Conservation (phyloP, 2,888 invertebrate genomes). For the Schizaphis graminum region DNA sequence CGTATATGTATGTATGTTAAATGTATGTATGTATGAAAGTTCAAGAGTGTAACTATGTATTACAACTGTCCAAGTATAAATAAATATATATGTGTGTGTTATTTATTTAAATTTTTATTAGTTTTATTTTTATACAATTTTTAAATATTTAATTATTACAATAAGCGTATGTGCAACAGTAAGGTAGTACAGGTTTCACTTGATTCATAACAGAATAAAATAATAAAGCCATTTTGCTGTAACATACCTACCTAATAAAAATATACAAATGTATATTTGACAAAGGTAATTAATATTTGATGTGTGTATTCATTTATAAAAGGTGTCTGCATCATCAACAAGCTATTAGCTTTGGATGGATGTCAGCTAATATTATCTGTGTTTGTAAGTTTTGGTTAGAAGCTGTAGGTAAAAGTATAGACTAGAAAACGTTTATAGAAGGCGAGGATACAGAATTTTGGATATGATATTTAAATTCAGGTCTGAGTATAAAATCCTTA, state of each 20-base stretch:
- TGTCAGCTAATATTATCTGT: not conserved
- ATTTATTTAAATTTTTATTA: not conserved
- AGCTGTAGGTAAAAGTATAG: not conserved
- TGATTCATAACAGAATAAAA: not conserved
- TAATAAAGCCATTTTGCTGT: not conserved
- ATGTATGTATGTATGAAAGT: not conserved
- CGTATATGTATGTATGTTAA: no score
- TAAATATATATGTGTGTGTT: no score
- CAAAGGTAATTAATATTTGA: not conserved
- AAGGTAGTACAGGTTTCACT: not conserved
- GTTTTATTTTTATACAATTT: not conserved
- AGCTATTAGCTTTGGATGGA: not conserved
- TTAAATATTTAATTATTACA: not conserved
- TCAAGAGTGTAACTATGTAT: not conserved
- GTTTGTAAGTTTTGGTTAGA: not conserved
- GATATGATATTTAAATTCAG: not conserved
- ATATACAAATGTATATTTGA: not conserved
- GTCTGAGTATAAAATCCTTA: not conserved
- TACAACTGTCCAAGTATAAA: not conserved
- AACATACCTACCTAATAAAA: not conserved
- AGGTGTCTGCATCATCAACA: not conserved
- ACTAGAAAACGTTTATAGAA: no score
- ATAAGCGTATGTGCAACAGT: not conserved
- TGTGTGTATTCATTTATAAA: not conserved
- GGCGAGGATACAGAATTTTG: no score